Evolutionary conservation across 2,888 invertebrate species (phyloP).

Genomic region (Sympetrum striolatum): DNA sequence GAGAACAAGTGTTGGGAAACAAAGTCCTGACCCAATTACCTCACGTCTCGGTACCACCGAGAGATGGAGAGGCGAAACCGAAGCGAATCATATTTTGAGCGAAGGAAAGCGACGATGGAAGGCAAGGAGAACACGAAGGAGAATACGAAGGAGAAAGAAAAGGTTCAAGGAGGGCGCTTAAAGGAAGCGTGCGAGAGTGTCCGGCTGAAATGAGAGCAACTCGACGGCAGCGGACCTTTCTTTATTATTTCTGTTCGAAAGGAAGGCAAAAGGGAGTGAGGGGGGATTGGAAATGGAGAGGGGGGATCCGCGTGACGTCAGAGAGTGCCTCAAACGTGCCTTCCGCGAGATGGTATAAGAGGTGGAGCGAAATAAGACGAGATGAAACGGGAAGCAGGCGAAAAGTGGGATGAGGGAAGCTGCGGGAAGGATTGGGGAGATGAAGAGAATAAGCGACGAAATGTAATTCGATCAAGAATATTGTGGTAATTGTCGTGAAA

Average conservation of each 20-base stretch:
- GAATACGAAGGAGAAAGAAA: neutral
- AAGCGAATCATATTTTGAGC: neutral
- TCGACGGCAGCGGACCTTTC: neutral
- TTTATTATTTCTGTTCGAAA: constrained; percentile 35
- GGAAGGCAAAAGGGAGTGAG: neutral
- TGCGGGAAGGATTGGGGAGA: neutral
- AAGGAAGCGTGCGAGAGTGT: neutral
- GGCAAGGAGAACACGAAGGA: neutral
- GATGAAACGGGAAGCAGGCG: neutral
- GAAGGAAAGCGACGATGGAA: neutral
- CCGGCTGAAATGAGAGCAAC: neutral
- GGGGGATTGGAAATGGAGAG: neutral
- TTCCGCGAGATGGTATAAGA: neutral
- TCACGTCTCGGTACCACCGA: neutral
- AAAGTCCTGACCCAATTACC: too few species aligned
- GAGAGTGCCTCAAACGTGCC: neutral
- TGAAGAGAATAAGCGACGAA: too few species aligned
- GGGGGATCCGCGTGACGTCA: constrained; percentile 22
- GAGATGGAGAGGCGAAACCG: neutral
- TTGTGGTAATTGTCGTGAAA: too few species aligned
- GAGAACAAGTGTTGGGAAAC: neutral
- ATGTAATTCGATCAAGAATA: too few species aligned
- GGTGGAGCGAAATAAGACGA: neutral
- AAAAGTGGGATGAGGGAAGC: neutral
- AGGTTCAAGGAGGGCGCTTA: neutral